Percentiles rank a stretch among this genome's conserved stretches.
Evolutionary conservation across 2,113 vertebrate species (phyloP).

Genomic region (Prunella himalayana): DNA sequence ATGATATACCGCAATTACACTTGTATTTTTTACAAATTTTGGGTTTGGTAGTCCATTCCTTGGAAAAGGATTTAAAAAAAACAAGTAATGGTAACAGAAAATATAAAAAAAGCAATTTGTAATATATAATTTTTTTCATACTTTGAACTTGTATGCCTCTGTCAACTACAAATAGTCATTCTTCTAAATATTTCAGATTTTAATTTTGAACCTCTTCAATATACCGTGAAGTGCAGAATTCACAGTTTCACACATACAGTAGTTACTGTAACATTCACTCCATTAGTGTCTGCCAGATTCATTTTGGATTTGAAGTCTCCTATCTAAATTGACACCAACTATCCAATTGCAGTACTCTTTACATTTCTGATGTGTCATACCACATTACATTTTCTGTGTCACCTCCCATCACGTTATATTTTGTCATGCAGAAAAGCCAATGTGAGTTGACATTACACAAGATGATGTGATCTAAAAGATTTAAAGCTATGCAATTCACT

Average conservation of each 20-base stretch:
- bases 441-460: constrained; percentile 62
- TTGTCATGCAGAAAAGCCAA: constrained; percentile 54
- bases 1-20: background rate
- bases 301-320: constrained; percentile 56
- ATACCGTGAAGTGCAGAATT: background rate
- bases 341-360: constrained; percentile 56
- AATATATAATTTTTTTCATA: background rate
- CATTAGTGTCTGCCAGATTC: constrained; percentile 68
- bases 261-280: constrained; percentile 43
- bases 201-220: background rate
- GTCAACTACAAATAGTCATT: background rate
- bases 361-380: constrained; percentile 66
- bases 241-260: constrained; percentile 23
- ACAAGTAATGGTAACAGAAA: background rate
- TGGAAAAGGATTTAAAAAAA: background rate
- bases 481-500: constrained; percentile 9
- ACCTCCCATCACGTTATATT: constrained; percentile 62
- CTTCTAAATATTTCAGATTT: background rate
- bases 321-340: constrained; percentile 70
- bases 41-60: background rate
- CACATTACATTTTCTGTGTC: constrained; percentile 67
- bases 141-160: background rate
- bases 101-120: background rate
- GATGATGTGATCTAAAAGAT: constrained; percentile 49
- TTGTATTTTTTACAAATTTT: background rate